Base-by-base conservation (phyloP, 2,113 vertebrate species). In the Xiphorhynchus elegans region DNA sequence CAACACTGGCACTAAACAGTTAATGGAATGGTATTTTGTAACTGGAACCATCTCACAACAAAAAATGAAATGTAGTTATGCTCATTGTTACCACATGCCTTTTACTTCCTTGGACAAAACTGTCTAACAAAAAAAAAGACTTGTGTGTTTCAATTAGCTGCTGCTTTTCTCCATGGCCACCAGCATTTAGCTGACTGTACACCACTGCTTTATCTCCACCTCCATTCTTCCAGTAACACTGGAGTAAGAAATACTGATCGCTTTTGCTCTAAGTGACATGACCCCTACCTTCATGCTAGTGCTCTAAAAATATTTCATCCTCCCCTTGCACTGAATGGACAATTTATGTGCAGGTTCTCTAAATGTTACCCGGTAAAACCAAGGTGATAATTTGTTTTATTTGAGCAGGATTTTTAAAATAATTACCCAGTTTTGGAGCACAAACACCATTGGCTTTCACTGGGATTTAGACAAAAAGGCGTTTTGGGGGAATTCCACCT, bases 81-180 rank as follows among this genome's bases (percentile, higher is more conserved):
- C 24, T 68, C 49, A 49, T 44, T 73, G 47, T 74, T 91, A 86
- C 60, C 56, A 94, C 37, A 59, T 58, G 52, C 39, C 60, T 93
- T 86, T 83, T 78, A 90, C 67, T 90, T 91, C 77, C 67, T 77
- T 90, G 59, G 63, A 67, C 59, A 83, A 90, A 89, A 50, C 39
- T 78, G 24, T 63, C 87, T 76, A 94, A 84, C 20, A 73, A 77
- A 62, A 47, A 7, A 76, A 68, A 74, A 66, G 23, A 49, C 81
- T 46, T 40, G 20, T 68, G 76, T 26, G 26, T 82, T 90, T 90
- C 85, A 88, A 9, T 81, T 88, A 88, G 79, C 75, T 93, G 70
- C 82, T 93, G 42, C 76, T 88, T 77, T 60, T 93, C 68, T 84
- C 93, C 87, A 74, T 70, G 82, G 52, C 87, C 93, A 93, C 92